Base-by-base conservation (phyloP, 2,113 vertebrate genomes). In the Otocyon megalotis region DNA sequence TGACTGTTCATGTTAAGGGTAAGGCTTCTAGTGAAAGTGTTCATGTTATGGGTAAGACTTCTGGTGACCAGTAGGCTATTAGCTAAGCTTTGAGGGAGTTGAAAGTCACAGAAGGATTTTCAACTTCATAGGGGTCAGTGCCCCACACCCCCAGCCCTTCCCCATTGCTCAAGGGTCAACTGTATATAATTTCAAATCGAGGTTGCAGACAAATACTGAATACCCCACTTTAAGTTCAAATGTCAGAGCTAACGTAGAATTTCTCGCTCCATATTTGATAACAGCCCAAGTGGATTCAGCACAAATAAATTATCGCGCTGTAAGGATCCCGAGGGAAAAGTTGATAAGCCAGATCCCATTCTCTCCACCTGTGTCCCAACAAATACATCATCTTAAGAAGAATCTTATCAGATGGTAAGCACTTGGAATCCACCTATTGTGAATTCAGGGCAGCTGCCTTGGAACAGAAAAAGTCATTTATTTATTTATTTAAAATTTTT, bases 391-490 rank as follows among this genome's bases (percentile, higher is more conserved):
- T 95, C 90, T 97, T 98, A 95, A 97, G 97, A 97, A 98, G 98
- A 98, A 96, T 97, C 96, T 98, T 98, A 98, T 97, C 97, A 97
- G 98, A 98, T 96, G 97, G 96, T 86, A 98, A 98, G 97, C 93
- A 96, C 96, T 88, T 96, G 95, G 86, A 88, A 93, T 74, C 89
- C 97, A 87, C 97, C 91, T 98, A 95, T 96, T 97, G 97, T 81
- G 96, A 97, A 98, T 97, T 96, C 94, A 97, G 96, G 88, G 79
- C 91, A 97, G 95, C 96, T 98, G 97, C 97, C 97, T 96, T 90
- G 74, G 96, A 97, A 95, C 95, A 37, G 20, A 69, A 94, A 54
- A 76, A 48, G 77, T 98, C 95, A 95, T 97, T 98, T 98, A 43
- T 43, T 43, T 43, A 43, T 43, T 43, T 43, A 43, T 43, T 43